phyloP scores from a whole-genome alignment of 2,797 vertebrate species.

The Pempheris klunzingeri region DNA sequence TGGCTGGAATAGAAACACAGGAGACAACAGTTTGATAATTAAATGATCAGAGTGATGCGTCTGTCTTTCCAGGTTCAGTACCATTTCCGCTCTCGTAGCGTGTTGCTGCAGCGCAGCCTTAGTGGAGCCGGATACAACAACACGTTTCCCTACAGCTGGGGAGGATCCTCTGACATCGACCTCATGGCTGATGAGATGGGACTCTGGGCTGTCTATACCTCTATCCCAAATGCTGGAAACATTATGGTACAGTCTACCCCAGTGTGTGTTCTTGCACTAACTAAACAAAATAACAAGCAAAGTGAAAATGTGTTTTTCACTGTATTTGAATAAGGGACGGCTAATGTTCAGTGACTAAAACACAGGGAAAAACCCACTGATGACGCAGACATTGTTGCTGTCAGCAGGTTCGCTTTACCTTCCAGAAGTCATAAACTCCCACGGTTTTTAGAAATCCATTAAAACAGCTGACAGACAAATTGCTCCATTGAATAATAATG shows the following conservation, averaged over 20 bases:
- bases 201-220: constrained; percentile 95
- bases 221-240: constrained; percentile 95
- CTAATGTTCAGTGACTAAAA: not conserved
- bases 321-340: not conserved
- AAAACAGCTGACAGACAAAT: constrained; percentile 27
- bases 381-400: too few relatives aligned
- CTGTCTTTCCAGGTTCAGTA: constrained; percentile 88
- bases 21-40: not conserved
- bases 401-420: constrained; percentile 22
- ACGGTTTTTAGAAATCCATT: constrained; percentile 24
- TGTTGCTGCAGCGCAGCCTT: constrained; percentile 92
- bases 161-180: constrained; percentile 97
- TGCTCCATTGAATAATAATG: constrained; percentile 16
- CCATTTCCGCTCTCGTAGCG: constrained; percentile 91
- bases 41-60: not conserved
- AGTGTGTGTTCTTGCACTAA: not conserved
- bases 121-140: constrained; percentile 97
- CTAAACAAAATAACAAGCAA: constrained; percentile 1
- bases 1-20: rapidly evolving
- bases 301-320: not conserved
- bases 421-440: constrained; percentile 17
- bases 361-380: not conserved
- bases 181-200: constrained; percentile 98
- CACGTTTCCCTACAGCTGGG: constrained; percentile 98
- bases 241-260: constrained; percentile 82